These are phyloP conservation scores for Nomada fabriciana DNA, from an alignment of 2,888 invertebrate species.

Conservation along the genomic window DNA sequence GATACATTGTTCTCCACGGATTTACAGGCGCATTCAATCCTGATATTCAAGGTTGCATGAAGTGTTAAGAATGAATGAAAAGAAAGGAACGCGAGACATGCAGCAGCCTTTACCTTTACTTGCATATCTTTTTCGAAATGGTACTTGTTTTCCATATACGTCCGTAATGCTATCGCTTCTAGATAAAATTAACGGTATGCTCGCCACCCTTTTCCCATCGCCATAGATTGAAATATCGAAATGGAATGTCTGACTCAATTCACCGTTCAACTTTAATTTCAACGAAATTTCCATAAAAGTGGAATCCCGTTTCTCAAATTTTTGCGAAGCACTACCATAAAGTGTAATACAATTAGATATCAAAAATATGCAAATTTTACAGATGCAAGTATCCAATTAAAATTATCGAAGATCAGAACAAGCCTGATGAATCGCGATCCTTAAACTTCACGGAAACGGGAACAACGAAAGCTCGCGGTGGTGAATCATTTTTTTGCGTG, in stretches of 20 bases:
- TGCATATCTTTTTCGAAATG: slow-evolving; percentile 7
- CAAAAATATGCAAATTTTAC: not conserved
- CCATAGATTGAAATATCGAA: slow-evolving; percentile 19
- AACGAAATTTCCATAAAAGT: not conserved
- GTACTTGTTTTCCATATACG: slow-evolving; percentile 21
- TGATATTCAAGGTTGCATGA: not conserved
- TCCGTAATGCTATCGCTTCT: slow-evolving; percentile 19
- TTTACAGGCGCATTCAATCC: not conserved
- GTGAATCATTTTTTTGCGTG: slow-evolving; percentile 60
- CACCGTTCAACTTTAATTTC: not conserved
- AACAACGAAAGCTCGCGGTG: slow-evolving; percentile 24
- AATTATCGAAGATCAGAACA: not conserved
- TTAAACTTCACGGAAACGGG: slow-evolving; percentile 17
- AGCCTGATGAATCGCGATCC: not conserved
- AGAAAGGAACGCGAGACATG: not conserved
- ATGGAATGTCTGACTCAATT: not conserved
- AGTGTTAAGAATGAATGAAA: not conserved
- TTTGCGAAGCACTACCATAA: slow-evolving; percentile 4
- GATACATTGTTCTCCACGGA: not conserved
- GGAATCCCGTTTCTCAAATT: too few relatives aligned
- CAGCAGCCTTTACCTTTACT: slow-evolving; percentile 1
- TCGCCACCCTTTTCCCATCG: not conserved
- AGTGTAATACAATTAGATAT: slow-evolving; percentile 16
- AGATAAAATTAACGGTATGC: slow-evolving; percentile 14
- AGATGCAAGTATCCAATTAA: not conserved